These are phyloP conservation scores for Hirtodrosophila histrioides DNA, from an alignment of 2,888 invertebrate genomes.

Conservation along the genomic window DNA sequence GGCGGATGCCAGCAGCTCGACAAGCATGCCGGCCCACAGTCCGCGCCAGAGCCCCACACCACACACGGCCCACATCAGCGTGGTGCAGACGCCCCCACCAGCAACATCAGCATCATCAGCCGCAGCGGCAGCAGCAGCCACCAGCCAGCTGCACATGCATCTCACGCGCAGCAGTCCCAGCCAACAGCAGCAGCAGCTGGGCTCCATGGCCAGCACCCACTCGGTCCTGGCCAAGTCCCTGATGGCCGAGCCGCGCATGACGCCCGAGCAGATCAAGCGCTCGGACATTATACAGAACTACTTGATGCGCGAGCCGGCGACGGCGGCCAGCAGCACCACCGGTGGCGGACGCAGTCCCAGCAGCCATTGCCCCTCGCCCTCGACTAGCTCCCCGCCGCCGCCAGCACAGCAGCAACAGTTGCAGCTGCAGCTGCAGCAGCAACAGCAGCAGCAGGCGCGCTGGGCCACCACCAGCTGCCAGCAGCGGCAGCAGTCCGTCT, in stretches of 20 bases:
- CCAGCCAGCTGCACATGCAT: conserved; percentile 85
- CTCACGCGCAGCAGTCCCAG: conserved; percentile 85
- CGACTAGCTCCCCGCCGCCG: conserved; percentile 82
- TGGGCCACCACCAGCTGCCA: conserved; percentile 86
- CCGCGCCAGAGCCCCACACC: conserved; percentile 77
- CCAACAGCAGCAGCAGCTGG: conserved; percentile 81
- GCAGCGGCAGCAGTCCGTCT: conserved; percentile 84
- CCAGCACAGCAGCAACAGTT: conserved; percentile 56
- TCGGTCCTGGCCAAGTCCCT: conserved; percentile 95
- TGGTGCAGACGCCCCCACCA: conserved; percentile 71
- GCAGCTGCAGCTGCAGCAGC: conserved; percentile 83
- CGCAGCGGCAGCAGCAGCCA: conserved; percentile 81
- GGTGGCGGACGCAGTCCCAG: conserved; percentile 78
- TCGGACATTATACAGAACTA: conserved; percentile 96
- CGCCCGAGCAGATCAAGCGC: conserved; percentile 95
- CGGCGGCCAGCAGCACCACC: conserved; percentile 64
- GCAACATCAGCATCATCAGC: conserved; percentile 53
- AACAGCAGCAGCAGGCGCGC: conserved; percentile 83
- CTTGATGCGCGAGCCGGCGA: conserved; percentile 89
- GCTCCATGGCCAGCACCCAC: conserved; percentile 91
- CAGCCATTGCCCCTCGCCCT: conserved; percentile 82
- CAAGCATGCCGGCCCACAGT: conserved; percentile 82
- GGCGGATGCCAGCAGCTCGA: conserved; percentile 86
- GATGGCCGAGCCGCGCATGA: conserved; percentile 97
- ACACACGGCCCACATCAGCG: conserved; percentile 44